Conservation (phyloP, 2,113 vertebrate species). For the Lagopus muta region DNA sequence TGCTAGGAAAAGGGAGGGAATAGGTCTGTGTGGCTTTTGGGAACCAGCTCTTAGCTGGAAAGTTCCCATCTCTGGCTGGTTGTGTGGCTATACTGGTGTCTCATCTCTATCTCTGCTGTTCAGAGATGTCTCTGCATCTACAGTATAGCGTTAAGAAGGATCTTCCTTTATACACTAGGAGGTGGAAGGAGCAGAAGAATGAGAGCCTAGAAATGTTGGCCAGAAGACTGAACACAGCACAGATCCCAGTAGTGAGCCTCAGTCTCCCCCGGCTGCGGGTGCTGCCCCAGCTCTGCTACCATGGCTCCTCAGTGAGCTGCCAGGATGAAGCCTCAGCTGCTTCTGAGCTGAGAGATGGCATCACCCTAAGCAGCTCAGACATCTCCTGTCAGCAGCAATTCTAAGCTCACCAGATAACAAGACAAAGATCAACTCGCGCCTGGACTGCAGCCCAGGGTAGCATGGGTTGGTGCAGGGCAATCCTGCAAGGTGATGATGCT, state of each 20-base stretch:
- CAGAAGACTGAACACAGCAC: neutral
- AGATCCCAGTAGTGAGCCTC: neutral
- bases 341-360: neutral
- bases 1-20: neutral
- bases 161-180: neutral
- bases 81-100: neutral
- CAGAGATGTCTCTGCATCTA: neutral
- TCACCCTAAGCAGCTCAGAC: neutral
- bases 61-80: neutral
- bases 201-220: neutral
- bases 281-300: neutral
- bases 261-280: neutral
- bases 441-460: neutral
- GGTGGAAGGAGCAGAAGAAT: neutral
- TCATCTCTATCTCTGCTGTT: neutral
- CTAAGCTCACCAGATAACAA: neutral
- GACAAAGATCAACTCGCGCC: rapidly evolving
- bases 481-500: neutral
- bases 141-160: neutral
- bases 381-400: neutral
- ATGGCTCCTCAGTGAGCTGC: rapidly evolving
- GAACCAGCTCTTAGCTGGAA: neutral
- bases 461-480: rapidly evolving
- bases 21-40: neutral
- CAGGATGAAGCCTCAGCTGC: neutral